Evolutionary conservation across 30 jellyfish, hydroid and myxozoan genomes (phyloP).

Genomic region (Aurelia aurita): DNA sequence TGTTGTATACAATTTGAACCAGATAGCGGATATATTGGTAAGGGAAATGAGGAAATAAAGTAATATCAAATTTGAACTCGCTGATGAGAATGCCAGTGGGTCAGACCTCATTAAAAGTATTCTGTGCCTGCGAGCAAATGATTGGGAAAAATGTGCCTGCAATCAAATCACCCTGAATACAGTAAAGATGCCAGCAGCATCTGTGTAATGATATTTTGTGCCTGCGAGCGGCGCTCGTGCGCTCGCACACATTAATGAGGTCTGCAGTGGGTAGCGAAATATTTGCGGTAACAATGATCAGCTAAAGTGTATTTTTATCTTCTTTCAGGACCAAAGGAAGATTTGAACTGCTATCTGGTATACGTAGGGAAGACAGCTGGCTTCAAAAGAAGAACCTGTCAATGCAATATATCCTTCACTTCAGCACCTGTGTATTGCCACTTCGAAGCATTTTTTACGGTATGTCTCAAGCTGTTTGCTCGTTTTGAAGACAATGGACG

Average conservation of each 20-base stretch:
- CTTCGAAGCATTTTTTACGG: constrained; percentile 62
- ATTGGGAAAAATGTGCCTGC: no score
- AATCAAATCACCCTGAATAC: no score
- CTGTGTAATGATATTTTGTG: no score
- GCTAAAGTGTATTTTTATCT: not conserved
- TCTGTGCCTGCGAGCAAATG: no score
- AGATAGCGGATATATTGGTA: constrained; percentile 44
- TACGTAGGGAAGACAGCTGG: constrained; percentile 64
- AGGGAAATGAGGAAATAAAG: not conserved
- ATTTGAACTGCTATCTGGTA: constrained; percentile 33
- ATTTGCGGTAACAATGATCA: not conserved
- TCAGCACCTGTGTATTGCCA: constrained; percentile 50
- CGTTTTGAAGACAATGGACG: no score
- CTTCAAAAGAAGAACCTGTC: constrained; percentile 7
- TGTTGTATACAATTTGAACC: constrained; percentile 52
- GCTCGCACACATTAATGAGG: no score
- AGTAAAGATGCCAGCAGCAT: no score
- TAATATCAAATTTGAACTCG: no score
- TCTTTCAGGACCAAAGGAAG: constrained; percentile 38
- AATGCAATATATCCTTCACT: constrained; percentile 42
- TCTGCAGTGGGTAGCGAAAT: no score
- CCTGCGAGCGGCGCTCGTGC: no score
- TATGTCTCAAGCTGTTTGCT: constrained; percentile 11
- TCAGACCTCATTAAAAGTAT: no score
- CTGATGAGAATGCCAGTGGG: no score